Evolutionary conservation across 1,140 invertebrate genomes (phyloP).

Genomic region (Procambarus virginalis): DNA sequence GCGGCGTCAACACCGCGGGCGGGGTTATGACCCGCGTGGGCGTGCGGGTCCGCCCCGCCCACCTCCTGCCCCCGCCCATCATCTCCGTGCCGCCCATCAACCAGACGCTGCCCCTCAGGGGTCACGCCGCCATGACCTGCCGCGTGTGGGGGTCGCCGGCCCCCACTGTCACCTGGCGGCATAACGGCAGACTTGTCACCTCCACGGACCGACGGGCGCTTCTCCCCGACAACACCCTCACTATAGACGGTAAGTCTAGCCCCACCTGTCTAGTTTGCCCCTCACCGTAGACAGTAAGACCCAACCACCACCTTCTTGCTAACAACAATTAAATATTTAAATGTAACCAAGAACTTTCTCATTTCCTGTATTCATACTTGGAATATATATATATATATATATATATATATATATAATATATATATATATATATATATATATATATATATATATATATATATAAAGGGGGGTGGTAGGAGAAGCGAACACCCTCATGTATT

Average conservation of each 20-base stretch:
- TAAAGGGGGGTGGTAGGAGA: no score
- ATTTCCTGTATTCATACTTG: no score
- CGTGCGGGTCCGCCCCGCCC: slow-evolving; percentile 62
- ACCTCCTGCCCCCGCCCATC: slow-evolving; percentile 65
- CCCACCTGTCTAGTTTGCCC: not conserved
- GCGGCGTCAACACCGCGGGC: slow-evolving; percentile 67
- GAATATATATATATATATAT: no score
- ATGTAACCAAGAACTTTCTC: no score
- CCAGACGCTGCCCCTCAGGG: slow-evolving; percentile 56
- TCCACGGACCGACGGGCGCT: slow-evolving; percentile 37
- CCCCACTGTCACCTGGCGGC: slow-evolving; percentile 57
- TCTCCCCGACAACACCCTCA: slow-evolving; percentile 63
- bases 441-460: no score
- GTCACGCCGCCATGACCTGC: slow-evolving; percentile 61
- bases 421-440: no score
- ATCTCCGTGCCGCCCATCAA: slow-evolving; percentile 65
- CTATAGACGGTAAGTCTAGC: slow-evolving; percentile 56
- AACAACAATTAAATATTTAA: no score
- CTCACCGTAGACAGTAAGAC: not conserved
- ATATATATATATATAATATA: no score
- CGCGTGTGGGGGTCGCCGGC: slow-evolving; percentile 60
- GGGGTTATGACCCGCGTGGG: slow-evolving; percentile 67
- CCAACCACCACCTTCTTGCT: not conserved
- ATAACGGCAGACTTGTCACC: slow-evolving; percentile 38
- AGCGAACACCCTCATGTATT: no score